Evolutionary conservation across 2,113 vertebrate species (phyloP).

Genomic region (Pristiophorus japonicus): DNA sequence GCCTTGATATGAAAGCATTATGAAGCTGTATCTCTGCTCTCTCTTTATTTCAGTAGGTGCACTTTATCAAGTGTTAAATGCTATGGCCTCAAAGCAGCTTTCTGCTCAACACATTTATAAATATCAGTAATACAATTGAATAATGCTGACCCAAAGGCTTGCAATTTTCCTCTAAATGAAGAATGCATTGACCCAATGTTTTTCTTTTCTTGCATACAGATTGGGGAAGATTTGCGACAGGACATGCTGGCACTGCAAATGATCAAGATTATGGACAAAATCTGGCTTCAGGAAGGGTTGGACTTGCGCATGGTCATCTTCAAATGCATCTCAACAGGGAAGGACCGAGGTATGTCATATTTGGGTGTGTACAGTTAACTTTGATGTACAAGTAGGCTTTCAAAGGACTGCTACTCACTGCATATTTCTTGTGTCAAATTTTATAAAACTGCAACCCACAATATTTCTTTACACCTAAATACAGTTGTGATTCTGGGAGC

Average conservation of each 20-base stretch:
- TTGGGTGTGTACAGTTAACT: background rate
- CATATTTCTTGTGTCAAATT: background rate
- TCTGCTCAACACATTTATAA: background rate
- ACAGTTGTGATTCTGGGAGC: background rate
- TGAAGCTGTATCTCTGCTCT: background rate
- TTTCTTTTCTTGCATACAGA: slow-evolving; percentile 55
- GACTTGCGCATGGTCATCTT: slow-evolving; percentile 96
- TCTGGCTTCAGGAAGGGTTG: slow-evolving; percentile 94
- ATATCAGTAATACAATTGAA: background rate
- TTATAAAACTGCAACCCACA: background rate
- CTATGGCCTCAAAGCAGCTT: background rate
- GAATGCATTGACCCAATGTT: background rate
- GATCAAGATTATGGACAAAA: slow-evolving; percentile 98
- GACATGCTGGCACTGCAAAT: slow-evolving; percentile 98
- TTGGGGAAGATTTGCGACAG: slow-evolving; percentile 93
- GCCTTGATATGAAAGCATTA: background rate
- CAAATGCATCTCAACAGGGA: slow-evolving; percentile 94
- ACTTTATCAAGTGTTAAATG: background rate
- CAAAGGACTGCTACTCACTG: too few relatives aligned
- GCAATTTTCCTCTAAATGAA: background rate
- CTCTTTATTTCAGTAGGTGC: background rate
- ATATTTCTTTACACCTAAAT: background rate
- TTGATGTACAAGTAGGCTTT: background rate
- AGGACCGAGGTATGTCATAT: slow-evolving; percentile 72
- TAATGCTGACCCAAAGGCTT: background rate